Conservation (phyloP, 2,888 invertebrate species). For the Lochmaea capreae region DNA sequence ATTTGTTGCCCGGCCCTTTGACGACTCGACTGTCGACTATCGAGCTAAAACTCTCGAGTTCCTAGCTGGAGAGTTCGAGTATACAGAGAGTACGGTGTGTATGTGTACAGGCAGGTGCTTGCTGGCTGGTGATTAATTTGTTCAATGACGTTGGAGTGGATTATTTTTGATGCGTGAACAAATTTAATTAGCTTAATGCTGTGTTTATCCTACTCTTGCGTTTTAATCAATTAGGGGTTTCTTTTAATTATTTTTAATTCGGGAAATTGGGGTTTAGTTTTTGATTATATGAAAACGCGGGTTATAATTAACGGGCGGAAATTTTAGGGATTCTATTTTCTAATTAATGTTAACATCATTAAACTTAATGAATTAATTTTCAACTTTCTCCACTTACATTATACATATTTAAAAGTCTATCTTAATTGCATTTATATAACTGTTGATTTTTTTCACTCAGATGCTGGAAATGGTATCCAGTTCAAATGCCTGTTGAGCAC, state of each 20-base stretch:
- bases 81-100: neutral
- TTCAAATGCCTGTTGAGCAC: no score
- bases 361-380: neutral
- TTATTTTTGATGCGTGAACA: constrained; percentile 30
- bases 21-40: constrained; percentile 23
- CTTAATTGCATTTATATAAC: no score
- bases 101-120: constrained; percentile 23
- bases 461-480: no score
- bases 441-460: no score
- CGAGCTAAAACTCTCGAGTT: constrained; percentile 18
- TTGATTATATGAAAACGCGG: constrained; percentile 17
- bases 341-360: constrained; percentile 13
- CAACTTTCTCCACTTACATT: neutral
- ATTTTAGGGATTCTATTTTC: constrained; percentile 15
- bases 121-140: constrained; percentile 35
- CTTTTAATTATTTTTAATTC: constrained; percentile 32
- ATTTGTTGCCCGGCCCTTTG: constrained; percentile 37
- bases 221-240: constrained; percentile 32
- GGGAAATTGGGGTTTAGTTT: constrained; percentile 25
- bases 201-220: constrained; percentile 29
- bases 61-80: constrained; percentile 8
- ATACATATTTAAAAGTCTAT: neutral
- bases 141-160: constrained; percentile 32
- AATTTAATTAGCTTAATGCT: constrained; percentile 32
- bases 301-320: neutral